Evolutionary conservation across 2,113 vertebrate species (phyloP), one percentile per base, ranked within the genome.

Genomic region (Candoia aspera): DNA sequence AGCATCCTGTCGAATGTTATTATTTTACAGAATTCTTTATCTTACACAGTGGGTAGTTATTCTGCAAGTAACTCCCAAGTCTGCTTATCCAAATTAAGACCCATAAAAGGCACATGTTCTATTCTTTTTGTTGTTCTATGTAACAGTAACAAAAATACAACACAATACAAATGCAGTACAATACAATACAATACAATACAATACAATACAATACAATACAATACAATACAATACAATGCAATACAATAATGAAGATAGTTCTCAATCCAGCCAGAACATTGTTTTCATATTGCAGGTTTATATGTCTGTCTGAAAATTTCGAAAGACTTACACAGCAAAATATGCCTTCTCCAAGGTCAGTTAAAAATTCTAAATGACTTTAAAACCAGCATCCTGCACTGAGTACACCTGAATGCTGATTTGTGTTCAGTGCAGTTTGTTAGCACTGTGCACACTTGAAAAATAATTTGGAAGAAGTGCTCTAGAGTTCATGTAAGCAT

Each of bases 21-120:
- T 68, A 88, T 0, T 59, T 93, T 94, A 91, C 73, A 93, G 86
- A 94, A 87, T 10, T 86, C 54, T 91, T 26, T 53, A 46, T 33
- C 57, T 93, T 26, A 93, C 33, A 37, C 93, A 93, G 24, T 26
- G 37, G 54, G 59, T 88, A n/a, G 8, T 89, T 93, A 92, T 23
- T 42, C 54, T 10, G 4, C 0, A 6, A 42, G 17, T 87, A 57
- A 11, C 9, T 23, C 62, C 83, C 21, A 53, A 79, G n/a, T 37
- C 49, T 86, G 6, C 15, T 55, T 6, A 17, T 55, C 12, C 13
- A 86, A 53, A 53, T 85, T 85, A 54, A 85, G 73, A 79, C 17
- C 2, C 9, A 21, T 37, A 37, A 79, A 79, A 6, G 33, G 9
- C 33, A 37, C 8, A 79, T 8, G 21, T 6, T 37, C 33, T 79